Evolutionary conservation across 2,113 vertebrate species (phyloP), one percentile per base, ranked within the genome.

Genomic region (Mesembrinibis cayennensis): DNA sequence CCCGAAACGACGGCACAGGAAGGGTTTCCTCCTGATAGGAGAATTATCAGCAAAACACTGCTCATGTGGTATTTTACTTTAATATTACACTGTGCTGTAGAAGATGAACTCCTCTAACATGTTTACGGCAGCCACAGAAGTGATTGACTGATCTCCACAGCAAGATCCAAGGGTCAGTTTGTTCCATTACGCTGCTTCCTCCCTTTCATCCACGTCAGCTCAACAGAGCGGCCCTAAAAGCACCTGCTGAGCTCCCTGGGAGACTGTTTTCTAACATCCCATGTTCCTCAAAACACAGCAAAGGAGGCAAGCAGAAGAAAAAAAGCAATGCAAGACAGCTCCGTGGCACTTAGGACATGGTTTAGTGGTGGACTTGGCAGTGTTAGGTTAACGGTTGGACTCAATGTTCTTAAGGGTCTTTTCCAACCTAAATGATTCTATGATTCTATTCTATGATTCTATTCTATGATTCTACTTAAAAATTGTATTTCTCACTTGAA

Each of bases 111-210:
- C 40, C 14, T 9, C 36, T 21, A 8, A 8, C 3, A 3, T 5
- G 2, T 13, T 29, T 13, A 6, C 3, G 27, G 66, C 42, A 52
- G 38, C 22, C 55, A 12, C 1, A 0, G 38, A 32, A 40, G 8
- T 0, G 9, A 45, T 8, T 3, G 1, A 1, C 19, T 30, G 21
- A 7, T 14, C 38, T 18, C 0, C 3, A 13, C 21, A 3, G 38
- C 6, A 10, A 16, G 27, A 73, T 21, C 45, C 56, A 30, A 44
- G 25, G 63, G 26, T 9, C 38, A 44, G 30, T 4, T 44, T 3
- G 16, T 23, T n/a, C 11, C 17, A 4, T 32, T 5, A 3, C 0
- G 25, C 47, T 5, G 22, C n/a, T 53, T 70, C 61, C 71, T 67
- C 34, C 15, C 49, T 22, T 79, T 17, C 25, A 10, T 18, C 42